Conservation (phyloP, 92 coral and sea anemone species). For the Paragorgia papillata region DNA sequence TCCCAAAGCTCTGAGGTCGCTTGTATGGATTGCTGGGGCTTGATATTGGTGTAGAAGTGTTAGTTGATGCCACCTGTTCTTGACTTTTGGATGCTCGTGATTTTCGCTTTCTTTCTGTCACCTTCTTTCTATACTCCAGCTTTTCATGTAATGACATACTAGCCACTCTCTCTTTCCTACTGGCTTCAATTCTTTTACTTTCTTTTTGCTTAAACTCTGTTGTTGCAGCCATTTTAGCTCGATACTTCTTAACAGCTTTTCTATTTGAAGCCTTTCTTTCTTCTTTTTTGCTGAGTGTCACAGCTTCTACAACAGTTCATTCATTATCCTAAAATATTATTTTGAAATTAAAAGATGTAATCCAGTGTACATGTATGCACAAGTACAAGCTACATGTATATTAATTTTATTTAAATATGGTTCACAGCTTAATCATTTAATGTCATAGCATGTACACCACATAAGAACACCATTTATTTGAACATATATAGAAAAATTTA, state of each 20-base stretch:
- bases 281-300: background rate
- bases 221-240: constrained; percentile 7
- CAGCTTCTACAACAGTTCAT: background rate
- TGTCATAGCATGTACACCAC: background rate
- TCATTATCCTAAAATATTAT: background rate
- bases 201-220: constrained; percentile 25
- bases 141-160: background rate
- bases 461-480: background rate
- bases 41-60: constrained; percentile 5
- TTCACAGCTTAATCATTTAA: too few species aligned
- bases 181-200: constrained; percentile 14
- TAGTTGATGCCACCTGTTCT: background rate
- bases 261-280: constrained; percentile 3
- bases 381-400: too few species aligned
- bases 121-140: constrained; percentile 16
- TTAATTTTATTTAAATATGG: too few species aligned
- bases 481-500: too few species aligned
- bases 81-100: background rate
- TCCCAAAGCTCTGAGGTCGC: constrained; percentile 31
- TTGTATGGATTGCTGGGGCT: constrained; percentile 22
- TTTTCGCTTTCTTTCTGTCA: constrained; percentile 14
- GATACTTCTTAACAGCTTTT: constrained; percentile 16
- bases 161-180: constrained; percentile 26
- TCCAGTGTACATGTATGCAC: background rate
- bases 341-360: background rate